These are phyloP conservation scores for Drosophila barbarae DNA, from an alignment of 2,888 invertebrate species.

Conservation along the genomic window DNA sequence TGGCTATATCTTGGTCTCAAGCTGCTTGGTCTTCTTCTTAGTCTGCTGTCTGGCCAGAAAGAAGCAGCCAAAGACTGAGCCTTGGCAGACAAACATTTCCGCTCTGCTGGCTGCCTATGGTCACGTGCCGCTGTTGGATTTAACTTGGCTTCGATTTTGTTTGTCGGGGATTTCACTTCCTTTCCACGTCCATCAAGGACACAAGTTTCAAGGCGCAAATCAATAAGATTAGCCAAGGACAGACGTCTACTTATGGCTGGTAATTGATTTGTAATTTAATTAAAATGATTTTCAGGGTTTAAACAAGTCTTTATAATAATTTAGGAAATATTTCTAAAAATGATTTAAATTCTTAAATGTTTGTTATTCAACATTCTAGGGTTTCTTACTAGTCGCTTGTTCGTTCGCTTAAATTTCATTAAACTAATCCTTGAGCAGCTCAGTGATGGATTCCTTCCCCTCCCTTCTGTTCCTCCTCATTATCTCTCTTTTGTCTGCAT, in stretches of 20 bases:
- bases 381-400: constrained; percentile 9
- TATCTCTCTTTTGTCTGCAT: constrained; percentile 47
- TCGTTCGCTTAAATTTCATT: constrained; percentile 47
- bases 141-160: constrained; percentile 35
- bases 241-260: background rate
- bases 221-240: constrained; percentile 47
- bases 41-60: constrained; percentile 21
- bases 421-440: constrained; percentile 65
- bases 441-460: constrained; percentile 22
- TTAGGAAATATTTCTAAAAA: background rate
- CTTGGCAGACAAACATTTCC: constrained; percentile 44
- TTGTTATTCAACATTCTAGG: background rate
- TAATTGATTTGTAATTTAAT: constrained; percentile 11
- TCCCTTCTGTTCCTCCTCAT: constrained; percentile 17
- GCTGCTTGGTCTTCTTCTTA: constrained; percentile 8
- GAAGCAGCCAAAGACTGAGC: background rate
- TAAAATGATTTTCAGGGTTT: background rate
- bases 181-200: constrained; percentile 18
- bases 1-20: constrained; percentile 12
- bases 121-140: constrained; percentile 41
- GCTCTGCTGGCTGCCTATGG: constrained; percentile 42
- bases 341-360: background rate
- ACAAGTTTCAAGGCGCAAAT: constrained; percentile 27
- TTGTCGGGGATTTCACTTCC: constrained; percentile 28
- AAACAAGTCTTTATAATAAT: background rate